A percentile compares a stretch with the other conserved stretches of the same genome.
Conservation (phyloP, 2,113 vertebrate species). For the Gambusia holbrooki region DNA sequence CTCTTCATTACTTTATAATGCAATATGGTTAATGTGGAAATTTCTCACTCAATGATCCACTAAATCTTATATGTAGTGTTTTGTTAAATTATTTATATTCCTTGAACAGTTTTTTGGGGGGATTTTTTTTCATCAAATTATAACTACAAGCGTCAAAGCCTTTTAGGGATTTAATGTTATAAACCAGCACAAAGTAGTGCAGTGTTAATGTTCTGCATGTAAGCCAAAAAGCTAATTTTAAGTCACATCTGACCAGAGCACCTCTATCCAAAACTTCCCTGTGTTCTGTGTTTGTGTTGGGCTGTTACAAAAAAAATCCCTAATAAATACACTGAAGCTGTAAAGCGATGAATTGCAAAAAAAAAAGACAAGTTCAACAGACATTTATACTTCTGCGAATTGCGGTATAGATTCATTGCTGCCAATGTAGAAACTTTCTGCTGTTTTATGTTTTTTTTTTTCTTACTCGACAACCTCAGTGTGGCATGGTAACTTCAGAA, state of each 20-base stretch:
- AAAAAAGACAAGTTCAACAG: not conserved
- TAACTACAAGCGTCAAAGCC: too few species aligned
- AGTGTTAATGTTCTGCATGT: too few species aligned
- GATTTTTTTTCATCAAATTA: too few species aligned
- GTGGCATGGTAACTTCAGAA: conserved; percentile 46
- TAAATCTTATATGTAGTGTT: conserved; percentile 72
- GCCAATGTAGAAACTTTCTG: conserved; percentile 53
- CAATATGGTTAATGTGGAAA: conserved; percentile 76
- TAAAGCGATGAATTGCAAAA: not conserved
- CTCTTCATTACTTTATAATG: not conserved
- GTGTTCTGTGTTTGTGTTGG: too few species aligned
- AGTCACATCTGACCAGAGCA: too few species aligned
- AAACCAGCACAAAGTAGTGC: not conserved
- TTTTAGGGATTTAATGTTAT: not conserved
- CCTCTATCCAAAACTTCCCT: too few species aligned
- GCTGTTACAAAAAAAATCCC: not conserved
- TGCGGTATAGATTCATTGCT: conserved; percentile 10
- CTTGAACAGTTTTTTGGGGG: too few species aligned
- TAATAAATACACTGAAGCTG: not conserved
- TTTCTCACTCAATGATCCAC: conserved; percentile 74
- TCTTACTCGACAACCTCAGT: conserved; percentile 30
- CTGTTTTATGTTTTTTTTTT: not conserved
- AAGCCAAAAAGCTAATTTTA: too few species aligned
- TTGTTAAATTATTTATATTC: too few species aligned
- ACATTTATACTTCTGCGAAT: not conserved